Evolutionary conservation across 2,113 vertebrate species (phyloP).

Genomic region (Orientallactaga bullata): DNA sequence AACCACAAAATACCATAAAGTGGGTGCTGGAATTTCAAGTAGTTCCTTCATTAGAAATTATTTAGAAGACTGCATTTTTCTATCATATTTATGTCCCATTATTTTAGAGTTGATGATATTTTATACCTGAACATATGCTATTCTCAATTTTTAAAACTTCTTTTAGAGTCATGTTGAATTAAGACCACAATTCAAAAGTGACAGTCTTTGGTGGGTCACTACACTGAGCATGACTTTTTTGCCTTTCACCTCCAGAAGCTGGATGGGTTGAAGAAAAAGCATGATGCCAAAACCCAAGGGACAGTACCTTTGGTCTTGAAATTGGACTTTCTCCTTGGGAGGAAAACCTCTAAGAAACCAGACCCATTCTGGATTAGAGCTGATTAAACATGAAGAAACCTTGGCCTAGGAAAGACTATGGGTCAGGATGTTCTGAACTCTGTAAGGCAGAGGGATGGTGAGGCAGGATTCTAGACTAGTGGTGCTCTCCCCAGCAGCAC

Average conservation of each 20-base stretch:
- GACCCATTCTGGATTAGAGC: not conserved
- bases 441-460: not conserved
- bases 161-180: not conserved
- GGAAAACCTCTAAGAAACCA: not conserved
- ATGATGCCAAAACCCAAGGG: not conserved
- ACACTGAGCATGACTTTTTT: not conserved
- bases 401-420: not conserved
- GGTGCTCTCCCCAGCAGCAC: not conserved
- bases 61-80: slow-evolving; percentile 12
- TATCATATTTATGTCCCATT: not conserved
- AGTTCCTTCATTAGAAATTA: not conserved
- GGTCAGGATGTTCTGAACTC: not conserved
- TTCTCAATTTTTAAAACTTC: not conserved
- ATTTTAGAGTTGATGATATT: not conserved
- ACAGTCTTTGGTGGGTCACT: not conserved
- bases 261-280: not conserved
- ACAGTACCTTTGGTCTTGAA: not conserved
- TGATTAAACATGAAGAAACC: not conserved
- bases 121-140: not conserved
- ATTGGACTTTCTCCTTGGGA: not conserved
- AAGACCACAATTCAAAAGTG: not conserved
- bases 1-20: not conserved
- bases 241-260: not conserved
- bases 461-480: not conserved
- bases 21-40: not conserved